Evolutionary conservation across 2,888 invertebrate species (phyloP).

Genomic region (Coelopa pilipes): DNA sequence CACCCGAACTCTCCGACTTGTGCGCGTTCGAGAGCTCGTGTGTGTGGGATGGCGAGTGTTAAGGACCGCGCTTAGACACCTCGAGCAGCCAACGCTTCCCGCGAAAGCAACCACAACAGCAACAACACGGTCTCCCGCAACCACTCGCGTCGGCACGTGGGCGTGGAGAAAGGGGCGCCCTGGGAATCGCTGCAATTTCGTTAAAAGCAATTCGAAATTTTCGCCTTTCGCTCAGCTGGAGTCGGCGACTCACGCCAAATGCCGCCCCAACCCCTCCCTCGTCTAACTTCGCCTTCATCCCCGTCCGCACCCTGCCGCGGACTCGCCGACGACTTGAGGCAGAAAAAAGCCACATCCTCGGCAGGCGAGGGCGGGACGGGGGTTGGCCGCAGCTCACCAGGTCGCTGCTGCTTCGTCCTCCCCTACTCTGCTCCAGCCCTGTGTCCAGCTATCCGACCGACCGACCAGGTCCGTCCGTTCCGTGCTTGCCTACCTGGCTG

Average conservation of each 20-base stretch:
- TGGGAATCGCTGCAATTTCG: constrained; percentile 59
- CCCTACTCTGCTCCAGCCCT: no score
- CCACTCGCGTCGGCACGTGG: background rate
- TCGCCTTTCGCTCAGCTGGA: background rate
- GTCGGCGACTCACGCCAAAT: background rate
- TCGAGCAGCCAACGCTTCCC: no score
- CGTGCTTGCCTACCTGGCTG: no score
- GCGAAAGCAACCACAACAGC: no score
- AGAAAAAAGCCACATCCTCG: background rate
- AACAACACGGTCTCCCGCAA: no score
- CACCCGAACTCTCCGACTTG: no score
- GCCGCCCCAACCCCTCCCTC: background rate
- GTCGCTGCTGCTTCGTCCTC: no score
- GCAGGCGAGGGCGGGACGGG: constrained; percentile 6
- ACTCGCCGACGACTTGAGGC: background rate
- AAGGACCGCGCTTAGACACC: no score
- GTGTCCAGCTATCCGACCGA: no score
- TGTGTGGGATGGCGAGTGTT: background rate
- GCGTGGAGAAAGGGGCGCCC: constrained; percentile 18
- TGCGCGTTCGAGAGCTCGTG: background rate
- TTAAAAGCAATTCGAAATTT: constrained; percentile 57
- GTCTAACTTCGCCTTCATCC: background rate
- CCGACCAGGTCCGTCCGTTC: no score
- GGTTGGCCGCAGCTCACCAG: background rate
- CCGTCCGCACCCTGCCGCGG: background rate